Evolutionary conservation across 1,140 invertebrate species (phyloP).

Genomic region (Hyphantria cunea): DNA sequence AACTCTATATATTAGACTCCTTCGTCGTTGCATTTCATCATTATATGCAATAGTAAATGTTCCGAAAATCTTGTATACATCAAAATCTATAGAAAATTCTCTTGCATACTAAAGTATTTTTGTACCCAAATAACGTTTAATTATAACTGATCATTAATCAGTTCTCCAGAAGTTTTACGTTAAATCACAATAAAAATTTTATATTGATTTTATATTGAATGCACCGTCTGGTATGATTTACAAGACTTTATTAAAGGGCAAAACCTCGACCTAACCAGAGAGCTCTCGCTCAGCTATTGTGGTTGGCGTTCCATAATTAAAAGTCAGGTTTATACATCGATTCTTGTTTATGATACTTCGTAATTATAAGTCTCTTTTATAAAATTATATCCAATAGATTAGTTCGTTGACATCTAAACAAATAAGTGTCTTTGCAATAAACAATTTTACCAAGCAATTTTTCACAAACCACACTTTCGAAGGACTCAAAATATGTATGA

Average conservation of each 20-base stretch:
- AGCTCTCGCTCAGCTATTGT: conserved; percentile 50
- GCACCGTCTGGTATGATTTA: conserved; percentile 56
- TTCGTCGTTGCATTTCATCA: too few relatives aligned
- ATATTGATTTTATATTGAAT: conserved; percentile 29
- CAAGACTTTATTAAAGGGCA: conserved; percentile 62
- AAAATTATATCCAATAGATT: conserved; percentile 43
- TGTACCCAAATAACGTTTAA: too few relatives aligned
- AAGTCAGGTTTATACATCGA: conserved; percentile 56
- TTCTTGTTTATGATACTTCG: conserved; percentile 49
- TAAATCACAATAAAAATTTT: neutral
- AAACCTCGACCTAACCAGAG: conserved; percentile 35
- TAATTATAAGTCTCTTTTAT: conserved; percentile 44
- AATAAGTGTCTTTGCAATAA: conserved; percentile 22
- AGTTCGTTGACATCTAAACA: conserved; percentile 35
- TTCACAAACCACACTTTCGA: neutral
- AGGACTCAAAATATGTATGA: conserved; percentile 17
- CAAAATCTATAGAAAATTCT: too few relatives aligned
- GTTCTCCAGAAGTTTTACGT: too few relatives aligned
- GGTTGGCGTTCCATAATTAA: conserved; percentile 60
- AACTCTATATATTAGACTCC: too few relatives aligned
- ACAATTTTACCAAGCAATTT: conserved; percentile 7
- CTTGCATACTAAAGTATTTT: too few relatives aligned
- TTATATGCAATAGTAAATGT: too few relatives aligned
- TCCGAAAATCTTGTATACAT: too few relatives aligned
- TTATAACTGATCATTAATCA: too few relatives aligned